Base-by-base conservation (phyloP, 2,113 vertebrate species). In the Raja brachyura region DNA sequence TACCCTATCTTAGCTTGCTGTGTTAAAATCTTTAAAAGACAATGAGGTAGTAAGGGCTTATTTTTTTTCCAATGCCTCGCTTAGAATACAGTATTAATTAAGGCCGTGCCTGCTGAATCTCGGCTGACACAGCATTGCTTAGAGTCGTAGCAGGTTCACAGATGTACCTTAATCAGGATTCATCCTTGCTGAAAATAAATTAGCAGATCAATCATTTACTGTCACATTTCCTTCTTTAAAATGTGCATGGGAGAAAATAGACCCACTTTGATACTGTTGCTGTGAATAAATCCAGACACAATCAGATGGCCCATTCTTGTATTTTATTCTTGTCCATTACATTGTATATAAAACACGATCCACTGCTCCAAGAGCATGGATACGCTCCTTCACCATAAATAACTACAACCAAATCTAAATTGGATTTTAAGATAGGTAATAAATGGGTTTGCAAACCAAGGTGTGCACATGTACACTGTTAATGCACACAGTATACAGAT, bases 321-420 rank as follows among this genome's bases (percentile, higher is more conserved):
- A 73, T 70, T 92, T 92, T 92, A 92, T 92, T 90, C 81, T 90
- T 92, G 33, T 92, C 66, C 68, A 70, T 70, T 92, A 92, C 90
- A 92, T 33, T 22, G 90, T 92, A 74, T 92, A 92, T 92, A 92
- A 92, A 92, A 92, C 39, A 39, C 68, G 22, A 70, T 54, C 68
- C 66, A 39, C 66, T 73, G 66, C 90, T 92, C 66, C 90, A 92
- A 92, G 90, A 73, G 90, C 90, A 92, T 63, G 66, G 68, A 73
- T 92, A 73, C 83, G 22, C 33, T 92, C 90, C 90, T 92, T 92
- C 90, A 92, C 90, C 90, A 92, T 92, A 92, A 92, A 92, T 92
- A 92, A 92, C 90, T 92, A 92, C 90, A 92, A 92, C 39, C 90
- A 92, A 92, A 92, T 68, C 68, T 92, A 92, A 92, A 73, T 22